phyloP scores from a whole-genome alignment of 1,140 invertebrate genomes.

The Drosophila neocordata region DNA sequence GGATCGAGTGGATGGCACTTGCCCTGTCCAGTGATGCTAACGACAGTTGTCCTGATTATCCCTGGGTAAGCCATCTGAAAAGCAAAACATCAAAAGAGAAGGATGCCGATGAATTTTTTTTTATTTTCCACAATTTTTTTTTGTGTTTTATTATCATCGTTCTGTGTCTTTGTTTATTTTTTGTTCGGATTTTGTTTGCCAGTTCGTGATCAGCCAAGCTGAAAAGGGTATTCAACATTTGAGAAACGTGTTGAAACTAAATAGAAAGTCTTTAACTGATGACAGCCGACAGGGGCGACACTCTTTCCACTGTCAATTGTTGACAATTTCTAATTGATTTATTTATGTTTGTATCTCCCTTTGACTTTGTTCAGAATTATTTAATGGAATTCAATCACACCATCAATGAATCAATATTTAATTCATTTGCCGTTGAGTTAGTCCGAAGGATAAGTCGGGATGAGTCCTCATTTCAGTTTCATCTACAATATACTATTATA shows the following conservation, averaged over 20 bases:
- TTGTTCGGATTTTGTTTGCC: neutral
- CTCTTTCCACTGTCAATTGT: neutral
- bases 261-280: neutral
- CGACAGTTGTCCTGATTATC: conserved; percentile 18
- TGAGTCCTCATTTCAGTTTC: too few species aligned
- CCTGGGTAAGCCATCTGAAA: neutral
- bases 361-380: too few species aligned
- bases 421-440: too few species aligned
- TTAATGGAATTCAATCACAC: too few species aligned
- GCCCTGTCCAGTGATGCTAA: conserved; percentile 7
- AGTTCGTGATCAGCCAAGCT: conserved; percentile 2
- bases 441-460: too few species aligned
- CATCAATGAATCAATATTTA: too few species aligned
- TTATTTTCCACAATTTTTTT: neutral
- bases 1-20: conserved; percentile 7
- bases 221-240: neutral
- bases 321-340: neutral
- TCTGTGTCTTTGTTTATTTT: neutral
- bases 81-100: conserved; percentile 13
- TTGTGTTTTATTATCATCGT: neutral
- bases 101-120: neutral
- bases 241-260: neutral
- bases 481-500: too few species aligned
- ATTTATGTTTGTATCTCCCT: neutral
- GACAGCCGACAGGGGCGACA: neutral